Evolutionary conservation across 2,888 invertebrate genomes (phyloP).

Genomic region (Leptopilina myrica): DNA sequence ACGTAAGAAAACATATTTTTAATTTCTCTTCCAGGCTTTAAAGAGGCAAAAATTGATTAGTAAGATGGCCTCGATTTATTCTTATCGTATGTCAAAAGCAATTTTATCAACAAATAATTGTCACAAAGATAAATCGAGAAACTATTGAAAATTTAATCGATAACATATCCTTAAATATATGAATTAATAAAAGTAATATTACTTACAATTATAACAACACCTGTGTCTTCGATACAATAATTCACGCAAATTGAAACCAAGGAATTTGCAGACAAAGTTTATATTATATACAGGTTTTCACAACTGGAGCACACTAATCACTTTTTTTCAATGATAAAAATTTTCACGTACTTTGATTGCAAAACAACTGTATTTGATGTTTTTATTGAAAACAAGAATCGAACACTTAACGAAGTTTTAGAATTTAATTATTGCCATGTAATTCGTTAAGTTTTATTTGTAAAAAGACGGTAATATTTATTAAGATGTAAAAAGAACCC

Average conservation of each 20-base stretch:
- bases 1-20: conserved; percentile 55
- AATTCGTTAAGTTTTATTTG: conserved; percentile 38
- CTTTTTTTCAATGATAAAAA: too few relatives aligned
- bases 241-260: background rate
- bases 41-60: conserved; percentile 47
- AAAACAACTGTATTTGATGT: too few relatives aligned
- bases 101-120: background rate
- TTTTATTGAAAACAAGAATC: too few relatives aligned
- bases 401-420: background rate
- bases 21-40: conserved; percentile 53
- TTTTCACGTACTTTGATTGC: too few relatives aligned
- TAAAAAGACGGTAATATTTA: conserved; percentile 22
- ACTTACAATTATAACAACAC: conserved; percentile 51
- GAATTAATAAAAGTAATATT: background rate
- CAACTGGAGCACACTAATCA: background rate
- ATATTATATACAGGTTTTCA: background rate
- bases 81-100: conserved; percentile 51
- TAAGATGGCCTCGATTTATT: conserved; percentile 64
- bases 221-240: conserved; percentile 41
- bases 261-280: background rate
- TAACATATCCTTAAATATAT: too few relatives aligned
- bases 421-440: background rate
- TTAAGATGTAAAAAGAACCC: conserved; percentile 47
- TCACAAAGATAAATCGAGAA: background rate
- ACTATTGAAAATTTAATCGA: background rate